These are phyloP conservation scores for Eidolon dupreanum DNA, from an alignment of 2,797 vertebrate species.

Conservation along the genomic window DNA sequence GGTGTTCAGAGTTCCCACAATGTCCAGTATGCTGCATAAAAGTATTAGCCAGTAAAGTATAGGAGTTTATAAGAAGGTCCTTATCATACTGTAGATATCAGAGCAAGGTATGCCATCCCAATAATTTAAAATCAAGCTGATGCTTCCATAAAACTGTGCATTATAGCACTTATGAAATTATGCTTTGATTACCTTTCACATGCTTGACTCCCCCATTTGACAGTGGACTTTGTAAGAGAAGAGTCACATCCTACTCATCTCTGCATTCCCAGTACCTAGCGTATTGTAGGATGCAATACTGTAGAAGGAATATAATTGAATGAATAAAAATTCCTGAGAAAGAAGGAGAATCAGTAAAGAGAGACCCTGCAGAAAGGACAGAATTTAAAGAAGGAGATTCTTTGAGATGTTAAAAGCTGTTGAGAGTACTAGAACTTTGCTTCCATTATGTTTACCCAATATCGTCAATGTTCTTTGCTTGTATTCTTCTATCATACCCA, in stretches of 20 bases:
- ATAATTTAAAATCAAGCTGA: background rate
- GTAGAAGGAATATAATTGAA: background rate
- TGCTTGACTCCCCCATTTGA: background rate
- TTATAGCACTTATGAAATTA: background rate
- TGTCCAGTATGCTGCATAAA: background rate
- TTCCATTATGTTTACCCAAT: background rate
- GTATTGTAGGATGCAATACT: background rate
- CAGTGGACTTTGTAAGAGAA: background rate
- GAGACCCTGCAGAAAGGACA: background rate
- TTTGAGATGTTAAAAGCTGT: background rate
- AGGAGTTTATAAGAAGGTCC: background rate
- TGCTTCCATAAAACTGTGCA: background rate
- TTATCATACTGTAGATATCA: background rate
- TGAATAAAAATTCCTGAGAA: background rate
- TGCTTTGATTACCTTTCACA: background rate
- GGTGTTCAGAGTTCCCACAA: background rate
- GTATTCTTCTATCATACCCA: background rate
- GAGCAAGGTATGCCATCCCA: background rate
- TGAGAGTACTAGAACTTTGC: background rate
- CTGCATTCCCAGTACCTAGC: background rate
- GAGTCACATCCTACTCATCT: background rate
- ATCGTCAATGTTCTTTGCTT: background rate
- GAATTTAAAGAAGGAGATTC: background rate
- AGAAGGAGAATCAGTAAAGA: background rate
- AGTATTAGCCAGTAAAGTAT: background rate